Evolutionary conservation across 1,140 invertebrate genomes (phyloP).

Genomic region (Drosophila melanica): DNA sequence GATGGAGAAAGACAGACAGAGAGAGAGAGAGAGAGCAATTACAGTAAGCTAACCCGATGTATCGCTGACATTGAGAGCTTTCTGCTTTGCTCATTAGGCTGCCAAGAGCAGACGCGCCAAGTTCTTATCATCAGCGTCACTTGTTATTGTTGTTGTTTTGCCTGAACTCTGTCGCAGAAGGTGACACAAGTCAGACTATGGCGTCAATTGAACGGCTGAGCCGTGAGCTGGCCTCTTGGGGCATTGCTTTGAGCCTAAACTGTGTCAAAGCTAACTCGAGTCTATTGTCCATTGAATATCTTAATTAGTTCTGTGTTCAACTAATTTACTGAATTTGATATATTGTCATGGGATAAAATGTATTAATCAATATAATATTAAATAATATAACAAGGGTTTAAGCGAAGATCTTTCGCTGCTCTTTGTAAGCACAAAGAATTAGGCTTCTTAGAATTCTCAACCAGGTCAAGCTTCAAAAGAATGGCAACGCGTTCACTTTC

Average conservation of each 20-base stretch:
- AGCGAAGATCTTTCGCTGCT: too few relatives aligned
- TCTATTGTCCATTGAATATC: not conserved
- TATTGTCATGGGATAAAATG: too few relatives aligned
- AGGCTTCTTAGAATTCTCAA: too few relatives aligned
- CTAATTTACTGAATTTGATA: not conserved
- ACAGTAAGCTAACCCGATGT: slow-evolving; percentile 17
- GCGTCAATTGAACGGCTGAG: not conserved
- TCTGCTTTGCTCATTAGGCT: slow-evolving; percentile 23
- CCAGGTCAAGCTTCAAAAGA: too few relatives aligned
- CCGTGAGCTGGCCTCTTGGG: not conserved
- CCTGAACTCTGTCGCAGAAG: slow-evolving; percentile 17
- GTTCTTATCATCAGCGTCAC: slow-evolving; percentile 32
- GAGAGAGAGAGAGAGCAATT: not conserved
- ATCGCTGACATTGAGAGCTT: slow-evolving; percentile 17
- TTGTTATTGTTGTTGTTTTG: slow-evolving; percentile 20
- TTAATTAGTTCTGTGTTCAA: not conserved
- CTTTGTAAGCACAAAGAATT: too few relatives aligned
- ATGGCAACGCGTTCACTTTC: too few relatives aligned
- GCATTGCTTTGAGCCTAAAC: not conserved
- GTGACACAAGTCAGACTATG: slow-evolving; percentile 18
- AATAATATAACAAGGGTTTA: too few relatives aligned
- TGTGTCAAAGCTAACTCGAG: slow-evolving; percentile 29
- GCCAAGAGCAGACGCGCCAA: slow-evolving; percentile 8
- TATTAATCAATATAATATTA: too few relatives aligned
- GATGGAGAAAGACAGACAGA: not conserved